These are phyloP conservation scores for Clarias platycephalus DNA, from an alignment of 2,797 vertebrate species.

Conservation along the genomic window DNA sequence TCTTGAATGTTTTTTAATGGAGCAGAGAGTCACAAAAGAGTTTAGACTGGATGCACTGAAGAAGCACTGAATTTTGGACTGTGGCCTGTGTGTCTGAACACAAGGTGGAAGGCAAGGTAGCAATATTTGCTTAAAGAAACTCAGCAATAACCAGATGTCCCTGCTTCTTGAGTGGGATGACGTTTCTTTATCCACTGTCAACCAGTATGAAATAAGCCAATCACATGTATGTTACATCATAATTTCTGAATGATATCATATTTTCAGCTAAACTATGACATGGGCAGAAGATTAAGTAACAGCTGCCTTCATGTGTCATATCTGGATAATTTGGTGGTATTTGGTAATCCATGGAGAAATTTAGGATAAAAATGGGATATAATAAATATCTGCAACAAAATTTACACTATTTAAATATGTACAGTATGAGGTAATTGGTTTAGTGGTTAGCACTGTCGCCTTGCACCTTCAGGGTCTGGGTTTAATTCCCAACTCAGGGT, in stretches of 20 bases:
- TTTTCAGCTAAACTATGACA: not conserved
- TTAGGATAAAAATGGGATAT: not conserved
- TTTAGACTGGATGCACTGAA: conserved; percentile 4
- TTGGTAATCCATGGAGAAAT: not conserved
- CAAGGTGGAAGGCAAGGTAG: not conserved
- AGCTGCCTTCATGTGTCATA: not conserved
- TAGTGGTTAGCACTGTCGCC: no score
- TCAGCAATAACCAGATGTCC: conserved; percentile 8
- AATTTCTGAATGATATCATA: not conserved
- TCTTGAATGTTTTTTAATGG: conserved; percentile 3
- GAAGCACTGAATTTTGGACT: not conserved
- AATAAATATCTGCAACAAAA: not conserved
- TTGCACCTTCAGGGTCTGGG: no score
- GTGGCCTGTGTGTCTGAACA: not conserved
- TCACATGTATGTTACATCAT: not conserved
- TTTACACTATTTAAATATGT: not conserved
- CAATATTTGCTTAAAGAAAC: not conserved
- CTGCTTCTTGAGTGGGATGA: not conserved
- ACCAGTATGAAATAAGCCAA: not conserved
- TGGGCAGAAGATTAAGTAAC: not conserved
- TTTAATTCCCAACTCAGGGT: no score
- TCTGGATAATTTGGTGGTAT: not conserved
- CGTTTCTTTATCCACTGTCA: not conserved
- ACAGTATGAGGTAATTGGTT: not conserved
- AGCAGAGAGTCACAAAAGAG: not conserved